Base-by-base conservation (phyloP, 1,140 invertebrate genomes). In the Diuraphis noxia region DNA sequence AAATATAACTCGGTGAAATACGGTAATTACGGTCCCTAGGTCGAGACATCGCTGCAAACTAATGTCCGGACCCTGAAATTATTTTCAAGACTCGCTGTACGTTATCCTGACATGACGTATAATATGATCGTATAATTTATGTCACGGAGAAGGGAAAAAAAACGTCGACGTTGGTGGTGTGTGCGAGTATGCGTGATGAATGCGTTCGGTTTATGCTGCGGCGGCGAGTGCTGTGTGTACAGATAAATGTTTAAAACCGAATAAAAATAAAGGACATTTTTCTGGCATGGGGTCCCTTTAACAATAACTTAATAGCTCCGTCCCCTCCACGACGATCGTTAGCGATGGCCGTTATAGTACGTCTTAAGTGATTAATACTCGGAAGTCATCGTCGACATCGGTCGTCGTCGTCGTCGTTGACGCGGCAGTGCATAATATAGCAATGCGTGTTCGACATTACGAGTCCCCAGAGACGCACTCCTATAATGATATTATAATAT, bases 301-400 rank as follows among this genome's bases (percentile, higher is more conserved):
- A 86, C 85, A 86, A 86, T 46, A 38, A 86, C 85, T 86, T 86
- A 52, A 86, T 86, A 86, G 85, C 43, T 34, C 38, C 85, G 85
- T 86, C 85, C 34, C 46, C 34, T 52, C 46, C 85, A 43, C 43
- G 85, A 38, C 85, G 34, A 52, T 86, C 84, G 84, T 86, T 86
- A 86, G 43, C n/a, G 43, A 36, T 49, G 43, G 84, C 43, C 84
- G 84, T 86, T 86, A 86, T 82, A 38, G 41, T 52, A 86, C 46
- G 36, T 52, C 85, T 36, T 52, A 52, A 52, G 85, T 86, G 85
- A 86, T 86, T 86, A 86, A 86, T 86, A 86, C 43, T 52, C 85
- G 85, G 85, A 86, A 86, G 85, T 86, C 85, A 46, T 52, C 34
- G 85, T 49, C 34, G 43, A 34, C 7, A n/a, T 19, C 25, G 40